Evolutionary conservation across 2,888 invertebrate species (phyloP).

Genomic region (Rhodophaea formosa): DNA sequence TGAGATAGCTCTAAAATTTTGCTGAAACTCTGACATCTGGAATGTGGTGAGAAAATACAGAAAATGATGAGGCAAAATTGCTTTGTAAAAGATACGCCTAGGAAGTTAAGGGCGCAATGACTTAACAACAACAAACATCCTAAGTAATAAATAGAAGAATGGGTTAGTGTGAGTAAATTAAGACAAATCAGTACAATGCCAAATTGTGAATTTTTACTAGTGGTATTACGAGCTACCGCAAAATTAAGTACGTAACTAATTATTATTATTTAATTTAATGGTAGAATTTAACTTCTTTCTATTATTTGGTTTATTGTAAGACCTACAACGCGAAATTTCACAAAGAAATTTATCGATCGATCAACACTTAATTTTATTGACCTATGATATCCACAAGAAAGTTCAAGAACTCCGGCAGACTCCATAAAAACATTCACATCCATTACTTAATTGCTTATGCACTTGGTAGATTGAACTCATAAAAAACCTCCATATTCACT

Average conservation of each 20-base stretch:
- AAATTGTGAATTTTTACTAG: too few relatives aligned
- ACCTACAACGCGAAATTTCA: not conserved
- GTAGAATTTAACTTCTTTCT: too few relatives aligned
- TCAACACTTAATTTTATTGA: constrained; percentile 2
- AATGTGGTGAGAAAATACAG: not conserved
- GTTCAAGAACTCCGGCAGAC: constrained; percentile 5
- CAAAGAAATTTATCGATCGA: not conserved
- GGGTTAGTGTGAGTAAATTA: too few relatives aligned
- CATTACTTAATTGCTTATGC: constrained; percentile 18
- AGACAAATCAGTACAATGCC: too few relatives aligned
- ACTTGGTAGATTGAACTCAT: constrained; percentile 17
- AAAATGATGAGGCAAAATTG: not conserved
- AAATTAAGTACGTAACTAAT: too few relatives aligned
- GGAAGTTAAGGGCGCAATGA: too few relatives aligned
- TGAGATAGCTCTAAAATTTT: not conserved
- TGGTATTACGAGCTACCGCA: too few relatives aligned
- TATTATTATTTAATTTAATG: too few relatives aligned
- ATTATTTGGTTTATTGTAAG: too few relatives aligned
- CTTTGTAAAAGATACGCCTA: too few relatives aligned
- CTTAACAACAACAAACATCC: too few relatives aligned
- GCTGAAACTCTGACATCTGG: not conserved
- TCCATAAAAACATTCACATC: constrained; percentile 13
- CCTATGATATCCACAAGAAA: constrained; percentile 9
- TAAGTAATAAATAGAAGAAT: too few relatives aligned
- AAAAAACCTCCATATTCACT: constrained; percentile 18